These are phyloP conservation scores for Gortyna flavago DNA, from an alignment of 2,888 invertebrate species.

Conservation along the genomic window DNA sequence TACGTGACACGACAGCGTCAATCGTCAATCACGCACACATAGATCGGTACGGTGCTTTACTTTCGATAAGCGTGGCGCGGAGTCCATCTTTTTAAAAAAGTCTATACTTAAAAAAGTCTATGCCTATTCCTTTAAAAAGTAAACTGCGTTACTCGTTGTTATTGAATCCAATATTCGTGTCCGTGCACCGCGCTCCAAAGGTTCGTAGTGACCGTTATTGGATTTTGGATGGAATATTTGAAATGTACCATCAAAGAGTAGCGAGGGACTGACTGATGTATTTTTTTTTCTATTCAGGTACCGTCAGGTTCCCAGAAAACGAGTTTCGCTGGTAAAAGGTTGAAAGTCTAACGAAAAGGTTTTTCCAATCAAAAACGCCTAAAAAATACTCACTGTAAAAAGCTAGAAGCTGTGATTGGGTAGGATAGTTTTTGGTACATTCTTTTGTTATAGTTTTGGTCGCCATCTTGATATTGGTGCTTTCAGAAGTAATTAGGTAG, in stretches of 20 bases:
- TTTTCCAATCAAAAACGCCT: conserved; percentile 8
- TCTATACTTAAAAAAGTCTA: too few relatives aligned
- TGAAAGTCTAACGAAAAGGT: conserved; percentile 11
- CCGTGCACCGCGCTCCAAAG: conserved; percentile 20
- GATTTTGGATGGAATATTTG: conserved; percentile 39
- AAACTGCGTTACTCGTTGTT: neutral
- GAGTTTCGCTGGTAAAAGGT: neutral
- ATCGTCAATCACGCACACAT: too few relatives aligned
- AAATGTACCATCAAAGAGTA: conserved; percentile 28
- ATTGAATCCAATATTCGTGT: neutral
- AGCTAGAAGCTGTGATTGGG: neutral
- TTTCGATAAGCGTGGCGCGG: too few relatives aligned
- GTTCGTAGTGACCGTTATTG: conserved; percentile 40
- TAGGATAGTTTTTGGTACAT: neutral
- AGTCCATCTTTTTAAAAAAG: too few relatives aligned
- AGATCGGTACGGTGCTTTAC: too few relatives aligned
- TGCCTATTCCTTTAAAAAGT: neutral
- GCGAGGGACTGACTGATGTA: conserved; percentile 4
- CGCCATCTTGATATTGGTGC: neutral
- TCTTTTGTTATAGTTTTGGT: neutral
- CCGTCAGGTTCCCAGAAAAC: conserved; percentile 12
- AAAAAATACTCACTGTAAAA: conserved; percentile 4
- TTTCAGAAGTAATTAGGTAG: neutral
- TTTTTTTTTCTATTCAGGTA: conserved; percentile 5
- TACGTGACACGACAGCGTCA: too few relatives aligned